phyloP scores from a whole-genome alignment of 2,113 vertebrate species.

The Neodon shergylaensis region DNA sequence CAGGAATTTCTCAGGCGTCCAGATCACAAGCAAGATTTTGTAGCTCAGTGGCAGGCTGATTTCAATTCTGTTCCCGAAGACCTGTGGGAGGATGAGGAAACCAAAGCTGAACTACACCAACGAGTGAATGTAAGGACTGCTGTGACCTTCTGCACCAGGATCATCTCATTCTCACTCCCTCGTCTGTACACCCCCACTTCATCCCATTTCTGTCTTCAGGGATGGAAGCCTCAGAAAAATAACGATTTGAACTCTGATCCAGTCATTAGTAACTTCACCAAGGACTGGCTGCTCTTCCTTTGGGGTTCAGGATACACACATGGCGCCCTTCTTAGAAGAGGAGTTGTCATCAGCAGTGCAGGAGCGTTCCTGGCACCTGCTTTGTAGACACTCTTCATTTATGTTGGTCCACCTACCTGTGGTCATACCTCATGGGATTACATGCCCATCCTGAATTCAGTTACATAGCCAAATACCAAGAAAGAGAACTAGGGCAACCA shows the following conservation, averaged over 20 bases:
- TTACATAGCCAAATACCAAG: not conserved
- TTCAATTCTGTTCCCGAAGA: constrained; percentile 92
- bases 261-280: not conserved
- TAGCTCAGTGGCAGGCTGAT: constrained; percentile 92
- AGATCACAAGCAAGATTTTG: constrained; percentile 93
- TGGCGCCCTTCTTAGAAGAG: not conserved
- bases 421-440: not conserved
- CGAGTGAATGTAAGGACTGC: constrained; percentile 90
- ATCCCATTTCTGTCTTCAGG: not conserved
- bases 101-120: constrained; percentile 93
- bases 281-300: not conserved
- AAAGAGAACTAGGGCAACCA: not conserved
- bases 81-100: constrained; percentile 91
- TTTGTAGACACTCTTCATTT: not conserved
- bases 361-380: not conserved
- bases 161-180: not conserved
- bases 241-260: not conserved
- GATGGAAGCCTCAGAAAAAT: not conserved
- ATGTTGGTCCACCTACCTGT: not conserved
- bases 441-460: not conserved
- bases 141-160: not conserved
- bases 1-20: constrained; percentile 88
- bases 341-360: not conserved
- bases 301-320: not conserved
- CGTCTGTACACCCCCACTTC: not conserved